phyloP scores from a whole-genome alignment of 2,888 invertebrate species.

The Caenorhabditis sp. region DNA sequence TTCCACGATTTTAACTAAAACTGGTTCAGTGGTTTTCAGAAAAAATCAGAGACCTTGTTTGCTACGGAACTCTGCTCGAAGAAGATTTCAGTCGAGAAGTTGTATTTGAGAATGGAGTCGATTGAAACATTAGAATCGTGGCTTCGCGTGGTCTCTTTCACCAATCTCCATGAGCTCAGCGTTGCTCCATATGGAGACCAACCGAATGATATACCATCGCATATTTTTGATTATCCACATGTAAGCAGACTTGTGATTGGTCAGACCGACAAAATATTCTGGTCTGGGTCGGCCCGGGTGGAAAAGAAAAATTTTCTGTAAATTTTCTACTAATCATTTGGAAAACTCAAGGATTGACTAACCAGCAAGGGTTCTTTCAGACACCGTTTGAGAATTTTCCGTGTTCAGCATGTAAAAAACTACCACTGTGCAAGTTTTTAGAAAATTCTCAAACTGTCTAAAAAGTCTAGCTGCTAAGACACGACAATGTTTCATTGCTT shows the following conservation, averaged over 20 bases:
- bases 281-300: too few species aligned
- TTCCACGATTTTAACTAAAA: background rate
- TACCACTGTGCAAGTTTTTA: too few species aligned
- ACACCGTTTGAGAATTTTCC: too few species aligned
- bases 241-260: background rate
- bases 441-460: too few species aligned
- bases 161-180: background rate
- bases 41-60: background rate
- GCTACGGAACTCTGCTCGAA: background rate
- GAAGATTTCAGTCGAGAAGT: background rate
- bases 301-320: too few species aligned
- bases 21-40: background rate
- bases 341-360: too few species aligned
- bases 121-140: conserved; percentile 18
- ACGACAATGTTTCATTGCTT: too few species aligned
- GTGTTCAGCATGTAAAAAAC: too few species aligned
- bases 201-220: background rate
- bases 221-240: conserved; percentile 28
- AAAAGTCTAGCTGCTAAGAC: too few species aligned
- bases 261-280: too few species aligned
- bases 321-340: too few species aligned
- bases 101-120: conserved; percentile 13
- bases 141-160: background rate
- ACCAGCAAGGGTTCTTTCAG: too few species aligned
- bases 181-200: conserved; percentile 19